Conservation (phyloP, 2,113 vertebrate species). For the Perca flavescens region DNA sequence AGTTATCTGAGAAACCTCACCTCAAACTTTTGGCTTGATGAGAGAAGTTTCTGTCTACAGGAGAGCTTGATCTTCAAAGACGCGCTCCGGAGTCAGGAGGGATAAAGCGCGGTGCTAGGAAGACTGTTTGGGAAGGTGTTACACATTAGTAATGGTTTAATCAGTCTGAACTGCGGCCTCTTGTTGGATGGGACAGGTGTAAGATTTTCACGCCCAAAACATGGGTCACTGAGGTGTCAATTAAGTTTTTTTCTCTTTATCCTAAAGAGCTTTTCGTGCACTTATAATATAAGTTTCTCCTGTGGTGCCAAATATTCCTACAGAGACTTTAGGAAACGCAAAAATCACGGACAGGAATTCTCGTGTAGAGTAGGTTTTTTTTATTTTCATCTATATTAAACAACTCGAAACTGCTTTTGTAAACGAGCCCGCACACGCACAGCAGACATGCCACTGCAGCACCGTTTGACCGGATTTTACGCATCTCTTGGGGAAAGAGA, state of each 20-base stretch:
- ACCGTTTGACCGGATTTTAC: conserved; percentile 57
- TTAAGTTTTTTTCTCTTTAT: background rate
- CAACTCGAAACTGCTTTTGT: background rate
- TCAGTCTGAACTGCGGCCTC: conserved; percentile 19
- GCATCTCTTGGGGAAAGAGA: conserved; percentile 56
- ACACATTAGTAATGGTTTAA: conserved; percentile 54
- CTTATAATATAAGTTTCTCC: background rate
- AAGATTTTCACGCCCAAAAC: conserved; percentile 23
- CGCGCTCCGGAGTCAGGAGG: conserved; percentile 34
- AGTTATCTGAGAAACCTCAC: background rate
- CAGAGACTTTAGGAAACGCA: background rate
- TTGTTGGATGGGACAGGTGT: conserved; percentile 71
- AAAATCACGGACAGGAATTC: background rate
- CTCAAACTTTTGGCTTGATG: conserved; percentile 30
- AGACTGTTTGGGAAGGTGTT: conserved; percentile 49
- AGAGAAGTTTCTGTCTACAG: conserved; percentile 9
- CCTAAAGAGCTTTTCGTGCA: background rate
- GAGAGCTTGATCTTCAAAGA: conserved; percentile 41
- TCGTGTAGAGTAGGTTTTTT: background rate
- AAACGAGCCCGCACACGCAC: conserved; percentile 4
- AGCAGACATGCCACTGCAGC: conserved; percentile 56
- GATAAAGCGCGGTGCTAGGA: conserved; percentile 18
- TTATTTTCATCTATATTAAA: background rate
- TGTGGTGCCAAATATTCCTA: background rate
- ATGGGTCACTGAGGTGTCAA: conserved; percentile 45